Conservation (phyloP, 2,888 invertebrate genomes). For the Caenorhabditis japonica region DNA sequence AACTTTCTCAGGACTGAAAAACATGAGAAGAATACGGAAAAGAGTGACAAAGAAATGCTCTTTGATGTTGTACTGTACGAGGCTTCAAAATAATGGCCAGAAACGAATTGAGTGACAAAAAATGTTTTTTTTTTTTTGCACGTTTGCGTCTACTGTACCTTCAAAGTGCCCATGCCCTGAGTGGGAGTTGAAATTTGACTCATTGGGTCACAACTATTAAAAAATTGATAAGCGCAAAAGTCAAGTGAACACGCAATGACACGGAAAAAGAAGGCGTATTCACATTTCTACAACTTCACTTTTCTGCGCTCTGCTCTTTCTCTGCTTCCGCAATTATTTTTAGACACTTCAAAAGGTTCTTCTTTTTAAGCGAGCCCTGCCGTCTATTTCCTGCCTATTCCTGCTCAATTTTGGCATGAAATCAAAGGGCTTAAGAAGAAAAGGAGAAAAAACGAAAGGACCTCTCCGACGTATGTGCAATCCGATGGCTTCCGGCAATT, state of each 20-base stretch:
- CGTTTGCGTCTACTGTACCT: too few species aligned
- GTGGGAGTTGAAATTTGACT: too few species aligned
- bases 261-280: too few species aligned
- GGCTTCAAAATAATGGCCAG: too few species aligned
- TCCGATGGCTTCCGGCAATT: slow-evolving; percentile 44
- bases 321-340: slow-evolving; percentile 30
- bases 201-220: too few species aligned
- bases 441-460: slow-evolving; percentile 3
- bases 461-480: slow-evolving; percentile 17
- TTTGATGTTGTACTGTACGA: too few species aligned
- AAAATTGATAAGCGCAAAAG: too few species aligned
- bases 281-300: too few species aligned
- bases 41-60: slow-evolving; percentile 10
- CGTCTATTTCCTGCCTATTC: neutral
- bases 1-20: too few species aligned
- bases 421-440: slow-evolving; percentile 10
- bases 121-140: too few species aligned
- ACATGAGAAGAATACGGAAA: neutral
- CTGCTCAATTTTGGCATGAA: slow-evolving; percentile 21
- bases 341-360: slow-evolving; percentile 22
- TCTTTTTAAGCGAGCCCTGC: neutral
- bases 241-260: too few species aligned
- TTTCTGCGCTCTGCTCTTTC: neutral
- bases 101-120: neutral
- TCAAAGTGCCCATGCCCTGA: too few species aligned